phyloP scores from a whole-genome alignment of 2,797 vertebrate species.

The Fistularia tabacaria region DNA sequence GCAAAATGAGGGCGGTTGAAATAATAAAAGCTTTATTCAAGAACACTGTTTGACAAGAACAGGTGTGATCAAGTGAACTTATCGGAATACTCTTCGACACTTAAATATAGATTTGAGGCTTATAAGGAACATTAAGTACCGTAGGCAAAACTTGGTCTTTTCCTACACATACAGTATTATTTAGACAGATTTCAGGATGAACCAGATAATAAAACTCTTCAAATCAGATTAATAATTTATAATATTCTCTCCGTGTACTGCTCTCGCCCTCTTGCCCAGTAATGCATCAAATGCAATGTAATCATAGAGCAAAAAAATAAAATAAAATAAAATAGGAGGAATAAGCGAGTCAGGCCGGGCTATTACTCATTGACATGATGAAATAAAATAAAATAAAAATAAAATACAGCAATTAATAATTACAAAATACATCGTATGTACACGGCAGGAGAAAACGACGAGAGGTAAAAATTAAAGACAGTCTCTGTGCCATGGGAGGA shows the following conservation, averaged over 20 bases:
- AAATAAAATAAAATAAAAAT: constrained; percentile 18
- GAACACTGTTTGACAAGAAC: constrained; percentile 53
- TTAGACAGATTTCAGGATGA: constrained; percentile 44
- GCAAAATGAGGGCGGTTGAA: constrained; percentile 33
- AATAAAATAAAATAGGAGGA: constrained; percentile 48
- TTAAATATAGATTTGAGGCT: constrained; percentile 61
- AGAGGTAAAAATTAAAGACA: constrained; percentile 32
- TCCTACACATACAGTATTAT: constrained; percentile 41
- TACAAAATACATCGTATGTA: constrained; percentile 48
- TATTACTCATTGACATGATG: constrained; percentile 35
- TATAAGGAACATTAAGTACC: constrained; percentile 46
- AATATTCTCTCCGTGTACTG: constrained; percentile 37
- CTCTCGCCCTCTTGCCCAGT: constrained; percentile 25
- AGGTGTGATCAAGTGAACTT: constrained; percentile 49
- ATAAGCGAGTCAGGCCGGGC: constrained; percentile 30
- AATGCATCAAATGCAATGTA: constrained; percentile 58
- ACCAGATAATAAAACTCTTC: constrained; percentile 52
- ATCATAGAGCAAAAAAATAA: constrained; percentile 14
- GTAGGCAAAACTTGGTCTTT: constrained; percentile 40
- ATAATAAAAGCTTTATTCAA: constrained; percentile 64
- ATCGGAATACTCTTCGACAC: constrained; percentile 42
- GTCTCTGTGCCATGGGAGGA: constrained; percentile 21
- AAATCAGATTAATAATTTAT: constrained; percentile 66
- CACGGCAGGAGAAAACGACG: constrained; percentile 30
- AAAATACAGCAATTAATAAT: constrained; percentile 52